Base-by-base conservation (phyloP, 2,113 vertebrate genomes). In the Epinephelus moara region DNA sequence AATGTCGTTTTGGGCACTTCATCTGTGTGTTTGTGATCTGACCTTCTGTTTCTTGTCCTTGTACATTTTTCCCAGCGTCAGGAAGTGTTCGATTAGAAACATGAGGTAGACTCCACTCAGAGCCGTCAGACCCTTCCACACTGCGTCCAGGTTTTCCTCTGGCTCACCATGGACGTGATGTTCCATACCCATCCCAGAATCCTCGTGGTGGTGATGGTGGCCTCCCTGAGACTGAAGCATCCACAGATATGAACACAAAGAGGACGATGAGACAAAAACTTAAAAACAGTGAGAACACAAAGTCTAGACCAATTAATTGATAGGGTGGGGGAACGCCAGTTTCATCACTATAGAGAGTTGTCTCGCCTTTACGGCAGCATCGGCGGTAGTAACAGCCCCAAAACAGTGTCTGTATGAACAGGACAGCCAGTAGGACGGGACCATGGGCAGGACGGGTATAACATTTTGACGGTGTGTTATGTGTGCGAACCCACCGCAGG, bases 11-110 rank as follows among this genome's bases (percentile, higher is more conserved):
- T 45, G 42, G 5, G 7, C 42, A 45, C 11, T 59, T 59, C 5
- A 27, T 2, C 13, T 25, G 42, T 8, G 9, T 45, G 42, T 45
- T 45, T 45, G 8, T 6, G 5, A 6, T 8, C 69, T 69, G 8
- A 84, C 98, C 98, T 98, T 99, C 86, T 99, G 97, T 66, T 98
- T 99, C 93, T 97, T 98, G 88, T 98, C 98, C 92, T 99, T 99
- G 94, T 98, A 99, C 91, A 99, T 97, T 63, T 99, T 99, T 61
- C 97, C 98, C 80, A 99, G 96, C 6, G 97, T 99, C 78, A 99
- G 96, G 80, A 99, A 96, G 89, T 99, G 98, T 71, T 99, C 98
- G 57, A 97, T 98, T 30, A 99, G 97, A 82, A 99, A 99, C 98
- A 99, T 99, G 91, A 99, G 90, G 93, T 99, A 99, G 50, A 99